Conservation (phyloP, 2,113 vertebrate genomes). For the Istiophorus platypterus region DNA sequence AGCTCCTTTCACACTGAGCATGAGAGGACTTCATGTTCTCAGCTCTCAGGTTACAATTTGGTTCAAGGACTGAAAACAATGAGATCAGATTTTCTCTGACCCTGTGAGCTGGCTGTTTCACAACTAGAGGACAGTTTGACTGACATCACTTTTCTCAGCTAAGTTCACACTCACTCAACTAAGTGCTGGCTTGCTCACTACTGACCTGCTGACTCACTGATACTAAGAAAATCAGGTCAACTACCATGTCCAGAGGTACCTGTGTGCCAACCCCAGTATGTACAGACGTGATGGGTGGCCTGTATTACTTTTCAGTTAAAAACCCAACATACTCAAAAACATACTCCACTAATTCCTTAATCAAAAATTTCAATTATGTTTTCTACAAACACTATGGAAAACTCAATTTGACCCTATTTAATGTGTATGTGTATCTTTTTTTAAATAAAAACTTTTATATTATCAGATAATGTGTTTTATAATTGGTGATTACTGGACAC, state of each 20-base stretch:
- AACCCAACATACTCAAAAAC: not conserved
- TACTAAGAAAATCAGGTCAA: conserved; percentile 7
- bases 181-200: not conserved
- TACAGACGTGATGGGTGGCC: not conserved
- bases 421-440: too few species aligned
- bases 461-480: too few species aligned
- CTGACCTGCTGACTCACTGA: conserved; percentile 7
- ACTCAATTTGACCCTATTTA: too few species aligned
- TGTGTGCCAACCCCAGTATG: not conserved
- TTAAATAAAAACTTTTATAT: too few species aligned
- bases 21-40: conserved; percentile 42
- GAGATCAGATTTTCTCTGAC: not conserved
- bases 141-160: not conserved
- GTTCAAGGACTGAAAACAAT: conserved; percentile 28
- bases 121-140: not conserved
- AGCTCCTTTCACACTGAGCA: conserved; percentile 17
- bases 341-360: not conserved
- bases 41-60: conserved; percentile 45
- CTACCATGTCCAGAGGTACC: not conserved
- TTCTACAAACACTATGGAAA: too few species aligned
- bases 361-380: not conserved
- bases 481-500: too few species aligned
- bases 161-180: not conserved
- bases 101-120: not conserved
- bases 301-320: not conserved